Conservation (phyloP, 2,797 vertebrate species). For the Alouatta caraya region DNA sequence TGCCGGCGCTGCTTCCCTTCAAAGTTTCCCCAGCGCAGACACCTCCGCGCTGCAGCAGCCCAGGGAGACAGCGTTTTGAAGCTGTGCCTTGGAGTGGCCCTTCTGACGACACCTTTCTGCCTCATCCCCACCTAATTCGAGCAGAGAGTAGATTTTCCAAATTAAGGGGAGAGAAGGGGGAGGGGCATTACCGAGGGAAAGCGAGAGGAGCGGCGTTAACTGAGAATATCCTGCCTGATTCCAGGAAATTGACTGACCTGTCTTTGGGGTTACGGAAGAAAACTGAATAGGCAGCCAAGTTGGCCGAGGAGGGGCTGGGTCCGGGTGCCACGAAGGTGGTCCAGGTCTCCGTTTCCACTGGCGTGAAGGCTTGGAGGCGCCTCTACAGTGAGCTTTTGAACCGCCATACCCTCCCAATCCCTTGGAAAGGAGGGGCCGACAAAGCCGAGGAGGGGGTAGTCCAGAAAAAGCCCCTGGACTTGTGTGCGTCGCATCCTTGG, state of each 20-base stretch:
- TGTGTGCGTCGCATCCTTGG: constrained; percentile 2
- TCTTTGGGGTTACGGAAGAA: not conserved
- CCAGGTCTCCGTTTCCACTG: not conserved
- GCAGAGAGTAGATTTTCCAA: not conserved
- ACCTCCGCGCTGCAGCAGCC: not conserved
- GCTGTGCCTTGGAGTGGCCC: constrained; percentile 25
- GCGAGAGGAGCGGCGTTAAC: not conserved
- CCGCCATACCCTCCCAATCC: not conserved
- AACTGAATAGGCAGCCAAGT: constrained; percentile 47
- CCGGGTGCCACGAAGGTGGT: not conserved
- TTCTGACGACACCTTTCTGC: constrained; percentile 28
- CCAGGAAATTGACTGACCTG: not conserved
- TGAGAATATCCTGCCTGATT: not conserved
- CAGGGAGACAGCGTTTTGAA: not conserved
- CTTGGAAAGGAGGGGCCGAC: not conserved
- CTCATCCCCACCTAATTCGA: not conserved
- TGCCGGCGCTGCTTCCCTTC: not conserved
- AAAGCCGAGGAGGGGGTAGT: constrained; percentile 51
- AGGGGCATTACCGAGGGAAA: not conserved
- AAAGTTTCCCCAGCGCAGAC: constrained; percentile 74
- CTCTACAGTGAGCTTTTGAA: not conserved
- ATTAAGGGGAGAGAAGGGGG: not conserved
- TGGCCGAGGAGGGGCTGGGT: not conserved
- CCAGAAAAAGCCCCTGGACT: constrained; percentile 39
- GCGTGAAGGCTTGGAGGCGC: not conserved